phyloP scores from a whole-genome alignment of 2,797 vertebrate species.

The Chrysocyon brachyurus region DNA sequence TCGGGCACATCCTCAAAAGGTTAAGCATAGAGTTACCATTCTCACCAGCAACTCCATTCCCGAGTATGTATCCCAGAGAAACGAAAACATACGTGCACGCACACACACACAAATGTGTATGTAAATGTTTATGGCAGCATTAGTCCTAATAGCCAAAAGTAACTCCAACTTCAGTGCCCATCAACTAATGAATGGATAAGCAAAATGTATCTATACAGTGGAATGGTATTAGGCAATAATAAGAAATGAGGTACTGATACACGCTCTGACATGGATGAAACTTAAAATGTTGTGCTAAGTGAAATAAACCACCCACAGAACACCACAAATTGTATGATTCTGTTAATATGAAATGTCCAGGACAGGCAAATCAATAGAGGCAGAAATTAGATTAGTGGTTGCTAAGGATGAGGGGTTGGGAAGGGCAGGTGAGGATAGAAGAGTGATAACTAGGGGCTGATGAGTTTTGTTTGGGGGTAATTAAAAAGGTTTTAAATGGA shows the following conservation, averaged over 20 bases:
- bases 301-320: slow-evolving; percentile 19
- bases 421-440: not conserved
- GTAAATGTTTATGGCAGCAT: not conserved
- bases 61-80: not conserved
- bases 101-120: not conserved
- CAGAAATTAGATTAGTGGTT: not conserved
- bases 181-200: slow-evolving; percentile 4
- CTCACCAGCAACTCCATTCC: not conserved
- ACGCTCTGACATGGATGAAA: not conserved
- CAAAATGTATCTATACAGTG: not conserved
- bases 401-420: not conserved
- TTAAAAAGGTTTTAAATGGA: slow-evolving; percentile 11
- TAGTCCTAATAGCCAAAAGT: not conserved
- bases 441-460: not conserved
- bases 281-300: not conserved
- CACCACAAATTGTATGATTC: not conserved
- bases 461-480: not conserved
- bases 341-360: not conserved
- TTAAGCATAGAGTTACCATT: not conserved
- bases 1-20: not conserved
- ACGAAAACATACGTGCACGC: not conserved
- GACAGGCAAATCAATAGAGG: not conserved
- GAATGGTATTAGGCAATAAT: not conserved
- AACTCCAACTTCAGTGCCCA: not conserved
- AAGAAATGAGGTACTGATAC: not conserved